Evolutionary conservation across 2,888 invertebrate genomes (phyloP).

Genomic region (Stenchaetothrips biformis): DNA sequence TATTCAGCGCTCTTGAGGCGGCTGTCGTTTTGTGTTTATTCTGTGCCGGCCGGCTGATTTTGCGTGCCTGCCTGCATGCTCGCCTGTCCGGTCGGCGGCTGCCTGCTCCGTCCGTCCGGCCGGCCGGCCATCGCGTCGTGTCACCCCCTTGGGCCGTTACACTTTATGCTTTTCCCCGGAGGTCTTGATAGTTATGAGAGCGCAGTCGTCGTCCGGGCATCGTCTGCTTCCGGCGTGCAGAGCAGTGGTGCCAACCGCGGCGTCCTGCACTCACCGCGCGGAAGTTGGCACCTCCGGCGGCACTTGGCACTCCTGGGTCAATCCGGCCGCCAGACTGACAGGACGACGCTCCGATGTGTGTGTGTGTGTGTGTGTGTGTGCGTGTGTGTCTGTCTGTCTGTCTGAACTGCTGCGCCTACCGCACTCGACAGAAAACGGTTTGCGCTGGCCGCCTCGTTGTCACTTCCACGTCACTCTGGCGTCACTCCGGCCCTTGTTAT

Average conservation of each 20-base stretch:
- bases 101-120: background rate
- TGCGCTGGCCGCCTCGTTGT: background rate
- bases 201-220: background rate
- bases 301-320: too few species aligned
- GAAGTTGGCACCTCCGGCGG: too few species aligned
- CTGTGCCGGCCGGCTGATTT: background rate
- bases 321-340: too few species aligned
- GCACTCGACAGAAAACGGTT: background rate
- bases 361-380: background rate
- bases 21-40: constrained; percentile 14
- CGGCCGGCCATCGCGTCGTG: background rate
- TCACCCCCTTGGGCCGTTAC: background rate
- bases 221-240: background rate
- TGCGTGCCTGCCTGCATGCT: background rate
- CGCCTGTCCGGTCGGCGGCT: background rate
- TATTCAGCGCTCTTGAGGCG: background rate
- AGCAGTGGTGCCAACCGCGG: background rate
- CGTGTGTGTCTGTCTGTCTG: too few species aligned
- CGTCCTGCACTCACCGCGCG: too few species aligned
- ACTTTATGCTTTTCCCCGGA: constrained; percentile 4
- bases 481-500: background rate
- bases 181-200: background rate
- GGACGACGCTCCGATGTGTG: too few species aligned
- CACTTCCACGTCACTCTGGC: background rate
- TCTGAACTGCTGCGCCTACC: background rate